Evolutionary conservation across 1,140 invertebrate genomes (phyloP), one percentile per base, ranked within the genome.

Genomic region (Dufourea novaeangliae): DNA sequence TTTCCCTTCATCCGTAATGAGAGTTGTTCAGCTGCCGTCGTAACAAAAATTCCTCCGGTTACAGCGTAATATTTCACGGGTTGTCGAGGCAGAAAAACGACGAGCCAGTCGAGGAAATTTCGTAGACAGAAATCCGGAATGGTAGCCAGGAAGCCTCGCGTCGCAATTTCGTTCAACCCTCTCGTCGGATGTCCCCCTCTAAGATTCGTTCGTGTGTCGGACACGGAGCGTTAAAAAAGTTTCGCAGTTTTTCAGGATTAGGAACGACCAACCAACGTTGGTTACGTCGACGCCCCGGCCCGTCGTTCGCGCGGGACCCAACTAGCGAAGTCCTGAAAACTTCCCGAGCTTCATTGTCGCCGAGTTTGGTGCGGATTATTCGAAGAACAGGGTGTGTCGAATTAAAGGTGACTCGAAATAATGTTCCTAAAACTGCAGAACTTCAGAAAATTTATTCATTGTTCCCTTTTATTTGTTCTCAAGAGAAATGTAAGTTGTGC

Each of bases 191-290:
- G 41, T 57, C n/a, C 37, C 57, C 8, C 12, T 8, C n/a, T 25
- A 59, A 37, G 41, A 72, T 62, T 12, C 41, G 39, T 34, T 61
- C 32, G 29, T 22, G 3, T 20, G 54, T 1, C 29, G 29, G 56
- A 56, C 54, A 11, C 54, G 5, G 2, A 20, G 34, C 6, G 68
- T 22, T 46, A 20, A 46, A 62, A 61, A 63, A 72, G 41, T 72
- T 72, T 1, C 14, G 0, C 32, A 63, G 57, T 52, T 72, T 72
- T 72, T 72, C 41, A 63, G 70, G 57, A 63, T 63, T 72, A 37
- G 10, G 39, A 34, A 32, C 29, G 5, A 17, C 56, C 11, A 7
- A 56, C 17, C 11, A 32, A 1, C 27, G 54, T 52, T 12, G 27
- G 4, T 20, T 17, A 5, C 46, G 22, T 0, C 12, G 22, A 1